These are phyloP conservation scores for mouse (Mus musculus) DNA, from an alignment of 2,113 vertebrate species.

Conservation along the genomic window DNA sequence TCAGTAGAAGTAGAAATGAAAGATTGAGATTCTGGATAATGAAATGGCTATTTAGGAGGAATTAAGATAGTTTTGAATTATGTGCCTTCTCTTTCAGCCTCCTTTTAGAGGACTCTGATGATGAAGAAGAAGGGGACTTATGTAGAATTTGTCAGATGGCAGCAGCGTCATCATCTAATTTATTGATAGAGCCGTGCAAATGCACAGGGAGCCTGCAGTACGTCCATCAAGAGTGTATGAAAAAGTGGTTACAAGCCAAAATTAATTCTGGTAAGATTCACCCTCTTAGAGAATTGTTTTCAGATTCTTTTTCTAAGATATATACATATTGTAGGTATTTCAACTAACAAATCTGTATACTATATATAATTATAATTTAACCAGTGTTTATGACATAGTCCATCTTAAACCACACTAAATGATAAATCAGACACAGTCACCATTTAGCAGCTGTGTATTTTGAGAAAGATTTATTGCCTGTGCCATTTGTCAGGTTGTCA, in stretches of 20 bases:
- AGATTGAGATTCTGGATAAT: conserved; percentile 2
- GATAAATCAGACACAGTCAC: not conserved
- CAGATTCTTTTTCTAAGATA: not conserved
- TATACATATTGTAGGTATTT: not conserved
- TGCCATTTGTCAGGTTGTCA: not conserved
- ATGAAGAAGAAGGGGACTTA: conserved; percentile 97
- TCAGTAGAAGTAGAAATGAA: not conserved
- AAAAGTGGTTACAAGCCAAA: conserved; percentile 98
- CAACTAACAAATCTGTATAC: not conserved
- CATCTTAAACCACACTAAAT: not conserved
- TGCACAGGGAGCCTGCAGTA: conserved; percentile 97
- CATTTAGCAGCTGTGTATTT: not conserved
- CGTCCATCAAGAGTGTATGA: conserved; percentile 99
- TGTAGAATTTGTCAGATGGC: conserved; percentile 99
- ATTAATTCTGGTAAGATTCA: conserved; percentile 94
- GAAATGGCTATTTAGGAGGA: conserved; percentile 5
- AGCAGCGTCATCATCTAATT: conserved; percentile 91
- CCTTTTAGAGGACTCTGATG: conserved; percentile 98
- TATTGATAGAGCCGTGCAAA: conserved; percentile 95
- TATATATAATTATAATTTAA: conserved; percentile 21
- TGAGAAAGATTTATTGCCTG: conserved; percentile 46
- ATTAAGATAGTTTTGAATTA: conserved; percentile 20
- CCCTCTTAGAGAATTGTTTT: conserved; percentile 34
- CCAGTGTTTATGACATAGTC: not conserved
- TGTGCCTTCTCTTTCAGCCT: conserved; percentile 86